Percentiles rank a stretch among this genome's conserved stretches.
Evolutionary conservation across 2,113 vertebrate species (phyloP).

Genomic region (Murina feae): DNA sequence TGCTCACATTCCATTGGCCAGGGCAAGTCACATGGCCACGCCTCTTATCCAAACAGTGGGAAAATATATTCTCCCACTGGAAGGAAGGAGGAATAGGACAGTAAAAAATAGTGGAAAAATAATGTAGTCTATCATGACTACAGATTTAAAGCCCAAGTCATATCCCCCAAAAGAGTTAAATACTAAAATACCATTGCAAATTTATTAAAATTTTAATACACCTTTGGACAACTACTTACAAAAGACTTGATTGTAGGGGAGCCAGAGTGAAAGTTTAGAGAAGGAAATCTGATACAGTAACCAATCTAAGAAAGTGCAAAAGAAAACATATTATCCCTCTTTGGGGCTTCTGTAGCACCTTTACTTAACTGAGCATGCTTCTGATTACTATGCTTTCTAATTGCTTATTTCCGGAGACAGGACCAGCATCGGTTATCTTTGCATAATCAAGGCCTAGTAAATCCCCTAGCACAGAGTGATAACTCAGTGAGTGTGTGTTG

Average conservation of each 20-base stretch:
- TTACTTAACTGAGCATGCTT: not conserved
- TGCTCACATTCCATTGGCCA: not conserved
- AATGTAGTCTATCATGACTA: not conserved
- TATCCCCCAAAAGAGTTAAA: not conserved
- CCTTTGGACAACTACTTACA: not conserved
- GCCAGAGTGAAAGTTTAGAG: not conserved
- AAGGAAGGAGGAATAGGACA: not conserved
- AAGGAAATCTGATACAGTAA: not conserved
- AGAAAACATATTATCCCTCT: not conserved
- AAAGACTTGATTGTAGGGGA: not conserved
- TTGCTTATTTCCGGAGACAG: not conserved
- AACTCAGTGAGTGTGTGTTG: not conserved
- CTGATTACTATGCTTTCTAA: not conserved
- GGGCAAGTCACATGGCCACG: not conserved
- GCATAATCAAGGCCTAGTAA: not conserved
- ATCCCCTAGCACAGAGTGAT: not conserved
- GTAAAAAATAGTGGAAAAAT: constrained; percentile 27
- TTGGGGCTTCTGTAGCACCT: not conserved
- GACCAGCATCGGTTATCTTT: not conserved
- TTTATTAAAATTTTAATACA: not conserved
- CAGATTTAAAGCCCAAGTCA: not conserved
- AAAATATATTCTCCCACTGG: not conserved
- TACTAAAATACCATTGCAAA: constrained; percentile 12
- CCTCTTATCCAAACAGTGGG: not conserved
- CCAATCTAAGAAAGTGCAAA: not conserved